A percentile compares a stretch with the other conserved stretches of the same genome.
These are phyloP conservation scores for Aplysina aerophoba DNA, from an alignment of 37 sponge, comb jelly and placozoan species.

Conservation along the genomic window DNA sequence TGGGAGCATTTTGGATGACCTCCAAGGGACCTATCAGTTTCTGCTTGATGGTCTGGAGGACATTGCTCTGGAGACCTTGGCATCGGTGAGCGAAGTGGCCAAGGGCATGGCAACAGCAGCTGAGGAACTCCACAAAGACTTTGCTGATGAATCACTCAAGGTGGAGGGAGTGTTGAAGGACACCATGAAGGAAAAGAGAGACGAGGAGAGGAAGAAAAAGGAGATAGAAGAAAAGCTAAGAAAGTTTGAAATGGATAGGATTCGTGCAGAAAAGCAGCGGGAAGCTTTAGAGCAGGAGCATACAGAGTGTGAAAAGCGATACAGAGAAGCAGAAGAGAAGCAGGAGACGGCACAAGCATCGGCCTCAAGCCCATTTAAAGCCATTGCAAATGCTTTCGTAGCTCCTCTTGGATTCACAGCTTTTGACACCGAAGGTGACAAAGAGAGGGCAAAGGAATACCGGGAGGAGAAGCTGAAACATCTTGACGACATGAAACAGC, in stretches of 20 bases:
- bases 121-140: constrained; percentile 39
- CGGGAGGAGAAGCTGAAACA: constrained; percentile 27
- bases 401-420: background rate
- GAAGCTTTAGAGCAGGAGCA: background rate
- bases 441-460: background rate
- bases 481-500: constrained; percentile 10
- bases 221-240: background rate
- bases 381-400: background rate
- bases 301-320: background rate
- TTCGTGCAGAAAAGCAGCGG: background rate
- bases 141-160: constrained; percentile 42
- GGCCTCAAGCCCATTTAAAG: background rate
- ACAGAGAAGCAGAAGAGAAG: background rate
- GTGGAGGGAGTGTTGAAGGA: constrained; percentile 20
- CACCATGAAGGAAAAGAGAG: background rate
- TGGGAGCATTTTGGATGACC: constrained; percentile 1
- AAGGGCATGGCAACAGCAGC: constrained; percentile 53
- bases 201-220: background rate
- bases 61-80: constrained; percentile 45
- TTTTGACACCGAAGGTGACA: background rate
- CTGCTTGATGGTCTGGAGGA: constrained; percentile 44
- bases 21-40: constrained; percentile 41
- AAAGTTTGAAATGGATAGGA: background rate
- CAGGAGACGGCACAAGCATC: background rate
- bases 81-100: constrained; percentile 6